phyloP scores from a whole-genome alignment of 2,888 invertebrate species.

The Phortica magna region DNA sequence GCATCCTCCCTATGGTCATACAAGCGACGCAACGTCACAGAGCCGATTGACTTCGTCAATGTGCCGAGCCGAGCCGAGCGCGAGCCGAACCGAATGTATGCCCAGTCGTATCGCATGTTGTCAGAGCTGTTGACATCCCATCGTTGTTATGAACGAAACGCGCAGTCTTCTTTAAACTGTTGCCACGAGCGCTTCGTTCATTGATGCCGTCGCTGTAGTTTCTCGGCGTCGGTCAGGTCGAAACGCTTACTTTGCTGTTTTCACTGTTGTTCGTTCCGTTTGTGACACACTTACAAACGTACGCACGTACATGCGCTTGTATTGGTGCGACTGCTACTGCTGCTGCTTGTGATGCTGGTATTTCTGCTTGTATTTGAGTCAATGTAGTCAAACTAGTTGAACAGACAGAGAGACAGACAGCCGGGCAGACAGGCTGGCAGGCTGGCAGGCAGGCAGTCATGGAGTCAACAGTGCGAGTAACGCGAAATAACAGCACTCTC shows the following conservation, averaged over 20 bases:
- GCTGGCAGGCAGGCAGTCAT: neutral
- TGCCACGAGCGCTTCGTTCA: conserved; percentile 17
- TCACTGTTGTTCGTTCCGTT: conserved; percentile 2
- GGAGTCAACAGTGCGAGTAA: neutral
- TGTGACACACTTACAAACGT: conserved; percentile 20
- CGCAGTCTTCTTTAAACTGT: conserved; percentile 29
- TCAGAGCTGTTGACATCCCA: neutral
- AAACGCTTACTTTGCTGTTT: conserved; percentile 11
- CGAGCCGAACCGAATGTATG: too few relatives aligned
- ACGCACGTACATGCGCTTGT: neutral
- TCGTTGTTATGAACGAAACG: neutral
- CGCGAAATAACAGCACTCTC: neutral
- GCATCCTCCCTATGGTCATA: neutral
- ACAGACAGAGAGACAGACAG: neutral
- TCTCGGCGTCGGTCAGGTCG: neutral
- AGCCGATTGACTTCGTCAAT: neutral
- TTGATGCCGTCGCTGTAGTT: neutral
- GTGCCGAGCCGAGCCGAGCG: neutral
- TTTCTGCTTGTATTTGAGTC: neutral
- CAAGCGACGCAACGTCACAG: neutral
- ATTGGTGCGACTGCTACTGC: neutral
- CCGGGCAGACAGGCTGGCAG: neutral
- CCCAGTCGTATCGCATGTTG: neutral
- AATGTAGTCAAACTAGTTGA: too few relatives aligned
- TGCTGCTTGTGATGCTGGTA: neutral